Evolutionary conservation across 2,888 invertebrate species (phyloP), one percentile per base, ranked within the genome.

Genomic region (Athripsodes cinereus): DNA sequence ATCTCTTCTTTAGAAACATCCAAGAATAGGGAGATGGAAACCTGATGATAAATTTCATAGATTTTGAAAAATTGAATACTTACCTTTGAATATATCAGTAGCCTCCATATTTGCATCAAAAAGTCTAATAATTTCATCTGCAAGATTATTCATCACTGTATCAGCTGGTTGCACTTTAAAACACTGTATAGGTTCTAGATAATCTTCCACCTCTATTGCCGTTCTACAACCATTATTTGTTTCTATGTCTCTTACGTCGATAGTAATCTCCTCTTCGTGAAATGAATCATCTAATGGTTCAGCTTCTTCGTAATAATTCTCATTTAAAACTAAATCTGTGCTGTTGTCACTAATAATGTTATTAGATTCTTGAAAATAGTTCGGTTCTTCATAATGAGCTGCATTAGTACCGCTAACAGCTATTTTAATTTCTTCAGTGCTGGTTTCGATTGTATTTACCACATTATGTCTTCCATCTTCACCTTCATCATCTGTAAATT

Each of bases 181-280:
- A 18, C 22, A 53, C 35, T 73, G 10, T 2, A 55, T 72, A 1
- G 79, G 79, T 52, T 76, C 79, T 56, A 79, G 57, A 51, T 79
- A 79, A 2, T 79, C 79, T 66, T 78, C 79, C 2, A 78, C 76
- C 2, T 70, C 70, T 48, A 55, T 40, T 5, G 40, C 8, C 13
- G 13, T 16, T 40, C 40, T 40, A 16, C 40, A 40, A 31, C 31
- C 11, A 40, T 16, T 40, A 16, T 3, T 16, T 2, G 2, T 13
- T 3, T 6, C 10, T 6, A 26, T 26, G 13, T 40, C 40, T 3
- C 40, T 40, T 8, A 40, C 53, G 13, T 10, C 19, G 5, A 20
- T 20, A 22, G 10, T 20, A 26, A 13, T 49, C 21, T 51, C 52
- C 10, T 44, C 47, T 51, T 48, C 57, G 21, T 47, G 19, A n/a